Conservation (phyloP, 2,113 vertebrate species). For the Ariopsis seemanni region DNA sequence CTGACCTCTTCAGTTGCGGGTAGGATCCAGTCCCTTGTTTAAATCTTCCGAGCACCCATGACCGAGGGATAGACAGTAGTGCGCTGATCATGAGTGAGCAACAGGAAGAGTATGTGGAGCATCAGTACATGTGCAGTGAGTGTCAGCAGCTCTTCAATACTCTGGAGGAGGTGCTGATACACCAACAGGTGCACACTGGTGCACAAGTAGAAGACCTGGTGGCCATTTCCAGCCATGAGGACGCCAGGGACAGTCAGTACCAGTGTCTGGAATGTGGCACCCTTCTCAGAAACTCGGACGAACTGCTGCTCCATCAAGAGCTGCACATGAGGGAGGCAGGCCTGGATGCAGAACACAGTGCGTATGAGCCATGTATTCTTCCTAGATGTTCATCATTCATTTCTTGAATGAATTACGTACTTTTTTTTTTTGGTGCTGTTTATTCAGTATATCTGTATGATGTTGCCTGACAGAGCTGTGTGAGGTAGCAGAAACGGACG, state of each 20-base stretch:
- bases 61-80: not conserved
- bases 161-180: constrained; percentile 83
- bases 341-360: constrained; percentile 70
- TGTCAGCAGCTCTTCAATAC: constrained; percentile 85
- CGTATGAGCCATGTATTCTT: not conserved
- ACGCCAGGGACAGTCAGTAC: constrained; percentile 74
- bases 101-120: constrained; percentile 77
- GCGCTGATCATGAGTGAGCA: constrained; percentile 65
- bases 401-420: not conserved
- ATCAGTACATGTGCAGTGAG: constrained; percentile 91
- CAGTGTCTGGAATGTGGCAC: constrained; percentile 86
- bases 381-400: not conserved
- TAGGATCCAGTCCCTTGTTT: not conserved
- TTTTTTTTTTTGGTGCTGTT: not conserved
- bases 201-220: constrained; percentile 63
- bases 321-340: constrained; percentile 81
- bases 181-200: constrained; percentile 83
- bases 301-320: constrained; percentile 85
- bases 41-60: not conserved
- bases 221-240: constrained; percentile 49
- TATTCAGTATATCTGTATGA: not conserved
- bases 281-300: constrained; percentile 77
- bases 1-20: not conserved
- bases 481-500: constrained; percentile 66
- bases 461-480: constrained; percentile 62